phyloP scores from a whole-genome alignment of 30 jellyfish, hydroid and myxozoan genomes.

The Pseudorhiza aurosa region DNA sequence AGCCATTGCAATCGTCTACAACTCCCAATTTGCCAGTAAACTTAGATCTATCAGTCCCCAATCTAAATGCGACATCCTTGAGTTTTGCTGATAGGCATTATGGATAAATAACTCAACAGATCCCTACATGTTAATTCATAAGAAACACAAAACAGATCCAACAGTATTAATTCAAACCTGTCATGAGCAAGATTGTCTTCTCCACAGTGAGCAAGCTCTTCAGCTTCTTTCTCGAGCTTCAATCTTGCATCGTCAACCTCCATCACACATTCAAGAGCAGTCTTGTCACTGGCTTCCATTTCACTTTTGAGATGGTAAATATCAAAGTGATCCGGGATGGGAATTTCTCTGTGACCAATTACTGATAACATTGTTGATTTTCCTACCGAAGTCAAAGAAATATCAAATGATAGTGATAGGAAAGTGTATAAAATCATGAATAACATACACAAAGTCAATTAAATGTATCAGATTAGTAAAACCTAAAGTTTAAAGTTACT shows the following conservation, averaged over 20 bases:
- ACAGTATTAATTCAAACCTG: no score
- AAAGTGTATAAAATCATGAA: no score
- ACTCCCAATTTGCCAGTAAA: no score
- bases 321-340: constrained; percentile 94
- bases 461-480: background rate
- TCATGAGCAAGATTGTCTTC: constrained; percentile 92
- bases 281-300: constrained; percentile 92
- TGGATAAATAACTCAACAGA: no score
- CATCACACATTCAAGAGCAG: constrained; percentile 98
- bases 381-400: constrained; percentile 46
- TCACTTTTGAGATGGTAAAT: constrained; percentile 90
- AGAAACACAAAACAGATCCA: no score
- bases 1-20: no score
- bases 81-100: no score
- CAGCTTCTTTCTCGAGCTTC: constrained; percentile 95
- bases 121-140: no score
- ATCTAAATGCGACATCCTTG: no score
- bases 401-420: background rate
- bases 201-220: constrained; percentile 87
- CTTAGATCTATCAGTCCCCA: no score
- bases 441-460: background rate
- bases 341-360: constrained; percentile 82
- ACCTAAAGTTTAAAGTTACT: no score
- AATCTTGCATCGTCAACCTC: constrained; percentile 86
- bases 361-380: constrained; percentile 88